Percentiles rank a stretch among this genome's conserved stretches.
Conservation (phyloP, 2,113 vertebrate species). For the Menidia beryllina region DNA sequence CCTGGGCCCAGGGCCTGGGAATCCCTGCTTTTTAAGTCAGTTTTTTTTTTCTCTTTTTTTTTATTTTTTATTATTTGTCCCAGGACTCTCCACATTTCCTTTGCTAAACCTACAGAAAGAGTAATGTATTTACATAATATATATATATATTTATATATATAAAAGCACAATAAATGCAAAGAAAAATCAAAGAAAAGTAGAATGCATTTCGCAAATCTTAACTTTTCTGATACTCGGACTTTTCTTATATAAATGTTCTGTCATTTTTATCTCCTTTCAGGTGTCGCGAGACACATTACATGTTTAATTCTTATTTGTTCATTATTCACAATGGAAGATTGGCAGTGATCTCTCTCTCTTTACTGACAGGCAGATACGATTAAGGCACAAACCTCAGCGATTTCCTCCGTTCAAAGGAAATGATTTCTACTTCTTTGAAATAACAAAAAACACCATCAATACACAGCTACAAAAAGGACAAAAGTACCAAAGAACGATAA, state of each 20-base stretch:
- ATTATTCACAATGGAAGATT: slow-evolving; percentile 82
- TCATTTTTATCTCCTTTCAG: slow-evolving; percentile 79
- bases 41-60: slow-evolving; percentile 77
- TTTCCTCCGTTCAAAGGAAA: slow-evolving; percentile 76
- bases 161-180: slow-evolving; percentile 81
- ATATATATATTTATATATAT: slow-evolving; percentile 44
- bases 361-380: slow-evolving; percentile 84
- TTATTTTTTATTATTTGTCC: slow-evolving; percentile 78
- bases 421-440: slow-evolving; percentile 66
- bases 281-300: slow-evolving; percentile 77
- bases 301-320: slow-evolving; percentile 64
- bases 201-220: slow-evolving; percentile 74
- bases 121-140: slow-evolving; percentile 92
- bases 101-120: slow-evolving; percentile 89
- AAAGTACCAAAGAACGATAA: slow-evolving; percentile 70
- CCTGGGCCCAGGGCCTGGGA: slow-evolving; percentile 78
- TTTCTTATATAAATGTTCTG: slow-evolving; percentile 78
- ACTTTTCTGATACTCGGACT: slow-evolving; percentile 70
- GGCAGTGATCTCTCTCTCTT: slow-evolving; percentile 84
- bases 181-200: slow-evolving; percentile 78
- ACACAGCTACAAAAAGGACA: slow-evolving; percentile 74
- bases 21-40: slow-evolving; percentile 82
- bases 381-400: slow-evolving; percentile 94
- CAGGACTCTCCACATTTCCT: slow-evolving; percentile 74
- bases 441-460: slow-evolving; percentile 41